phyloP scores from a whole-genome alignment of 2,797 vertebrate genomes.

The Cyprinella venusta region DNA sequence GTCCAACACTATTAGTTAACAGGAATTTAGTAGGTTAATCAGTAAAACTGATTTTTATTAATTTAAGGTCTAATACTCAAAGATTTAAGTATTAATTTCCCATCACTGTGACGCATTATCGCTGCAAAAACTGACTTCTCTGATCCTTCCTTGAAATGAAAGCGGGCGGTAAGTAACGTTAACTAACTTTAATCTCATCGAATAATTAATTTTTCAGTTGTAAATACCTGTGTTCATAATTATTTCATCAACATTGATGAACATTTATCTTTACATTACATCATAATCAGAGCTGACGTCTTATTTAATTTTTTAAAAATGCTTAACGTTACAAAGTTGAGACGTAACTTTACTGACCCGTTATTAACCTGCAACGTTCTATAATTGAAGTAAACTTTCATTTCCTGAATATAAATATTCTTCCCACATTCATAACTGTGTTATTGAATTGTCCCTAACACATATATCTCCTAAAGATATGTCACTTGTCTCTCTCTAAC shows the following conservation, averaged over 20 bases:
- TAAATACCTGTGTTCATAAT: not conserved
- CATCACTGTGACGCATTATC: not conserved
- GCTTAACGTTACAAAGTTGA: too few relatives aligned
- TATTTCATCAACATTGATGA: not conserved
- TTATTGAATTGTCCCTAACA: not conserved
- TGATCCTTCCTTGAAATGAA: constrained; percentile 76
- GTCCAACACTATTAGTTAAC: constrained; percentile 20
- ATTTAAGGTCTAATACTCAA: not conserved
- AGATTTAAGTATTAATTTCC: not conserved
- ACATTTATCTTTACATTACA: not conserved
- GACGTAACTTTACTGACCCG: not conserved
- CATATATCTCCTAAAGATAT: not conserved
- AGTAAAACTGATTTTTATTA: not conserved
- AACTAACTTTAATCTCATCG: not conserved
- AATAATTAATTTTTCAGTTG: not conserved
- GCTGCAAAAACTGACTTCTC: not conserved
- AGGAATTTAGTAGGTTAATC: not conserved
- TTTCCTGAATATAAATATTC: too few relatives aligned
- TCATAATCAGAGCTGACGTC: not conserved
- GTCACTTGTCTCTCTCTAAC: not conserved
- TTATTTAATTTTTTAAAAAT: too few relatives aligned
- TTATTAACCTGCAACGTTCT: not conserved
- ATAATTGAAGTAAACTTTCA: not conserved
- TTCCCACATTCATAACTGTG: not conserved
- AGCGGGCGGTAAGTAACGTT: constrained; percentile 79